Evolutionary conservation across 2,888 invertebrate genomes (phyloP), one percentile per base, ranked within the genome.

Genomic region (Synergus gifuensis): DNA sequence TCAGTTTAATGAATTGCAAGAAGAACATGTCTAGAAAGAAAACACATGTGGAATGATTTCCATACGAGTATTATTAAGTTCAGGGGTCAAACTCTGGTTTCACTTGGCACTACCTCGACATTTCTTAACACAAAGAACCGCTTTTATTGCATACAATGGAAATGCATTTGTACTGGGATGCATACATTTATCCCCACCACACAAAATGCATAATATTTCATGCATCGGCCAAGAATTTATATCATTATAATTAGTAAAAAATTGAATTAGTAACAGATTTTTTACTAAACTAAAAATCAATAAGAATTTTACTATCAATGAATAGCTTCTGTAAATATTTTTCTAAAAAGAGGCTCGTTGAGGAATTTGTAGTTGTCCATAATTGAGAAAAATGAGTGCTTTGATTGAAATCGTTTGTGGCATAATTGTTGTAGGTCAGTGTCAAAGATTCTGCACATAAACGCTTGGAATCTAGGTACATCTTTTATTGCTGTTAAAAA

Each of bases 91-190:
- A 49, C 28, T 69, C 28, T 28, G 11, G 22, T 69, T 49, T 49
- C 46, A 69, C 49, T 69, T 49, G 46, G 28, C 28, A 49, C 28
- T 46, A 67, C 67, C 22, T 67, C 44, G 67, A 67, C 67, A 67
- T 67, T 67, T 49, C 49, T 49, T n/a, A 49, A 69, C 69, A 28
- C 69, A 69, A 69, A 69, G 49, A 69, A 69, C 69, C 28, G 22
- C 49, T 69, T 49, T 69, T 69, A 69, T 49, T 69, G 69, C 69
- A 49, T 69, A 69, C 69, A 69, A 69, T 69, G 69, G 49, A 69
- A 69, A 69, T 69, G 69, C 69, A 46, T 69, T 69, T 28, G 22
- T 69, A 49, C 49, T 49, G 69, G 49, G 69, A 49, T 28, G 49
- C 9, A 36, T 28, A 36, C 49, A 69, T 69, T 69, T 69, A 69